Percentiles rank a stretch among this genome's conserved stretches.
Evolutionary conservation across 2,113 vertebrate genomes (phyloP).

Genomic region (Corapipo altera): DNA sequence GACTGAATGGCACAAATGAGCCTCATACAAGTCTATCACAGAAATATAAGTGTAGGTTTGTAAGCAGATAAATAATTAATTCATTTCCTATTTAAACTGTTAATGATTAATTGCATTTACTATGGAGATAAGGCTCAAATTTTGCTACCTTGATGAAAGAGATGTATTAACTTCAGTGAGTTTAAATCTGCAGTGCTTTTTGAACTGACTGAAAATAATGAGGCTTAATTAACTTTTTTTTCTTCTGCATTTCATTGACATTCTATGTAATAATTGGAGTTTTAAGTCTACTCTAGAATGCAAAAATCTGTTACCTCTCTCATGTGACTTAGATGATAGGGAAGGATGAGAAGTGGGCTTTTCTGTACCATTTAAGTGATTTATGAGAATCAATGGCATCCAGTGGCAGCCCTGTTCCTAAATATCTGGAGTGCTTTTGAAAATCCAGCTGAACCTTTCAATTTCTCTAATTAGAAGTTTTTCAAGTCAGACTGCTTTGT

Average conservation of each 20-base stretch:
- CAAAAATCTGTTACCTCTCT: neutral
- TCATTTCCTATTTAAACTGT: neutral
- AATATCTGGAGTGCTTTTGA: slow-evolving; percentile 20
- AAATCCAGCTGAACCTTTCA: neutral
- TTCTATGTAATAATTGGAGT: neutral
- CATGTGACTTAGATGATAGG: neutral
- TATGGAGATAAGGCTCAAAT: neutral
- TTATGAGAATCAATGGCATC: neutral
- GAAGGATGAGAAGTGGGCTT: neutral
- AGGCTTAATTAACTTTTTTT: neutral
- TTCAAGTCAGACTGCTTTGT: neutral
- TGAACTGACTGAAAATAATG: neutral
- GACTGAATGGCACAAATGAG: neutral
- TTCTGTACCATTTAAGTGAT: neutral
- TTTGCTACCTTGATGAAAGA: neutral
- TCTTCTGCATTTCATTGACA: neutral
- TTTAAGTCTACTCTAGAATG: neutral
- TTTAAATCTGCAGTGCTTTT: neutral
- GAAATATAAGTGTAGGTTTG: neutral
- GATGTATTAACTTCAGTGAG: neutral
- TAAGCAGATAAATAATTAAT: neutral
- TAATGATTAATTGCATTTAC: neutral
- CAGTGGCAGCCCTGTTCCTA: neutral
- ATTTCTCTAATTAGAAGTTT: slow-evolving; percentile 2
- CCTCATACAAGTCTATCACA: neutral